Evolutionary conservation across 2,113 vertebrate species (phyloP).

Genomic region (Festucalex cinctus): DNA sequence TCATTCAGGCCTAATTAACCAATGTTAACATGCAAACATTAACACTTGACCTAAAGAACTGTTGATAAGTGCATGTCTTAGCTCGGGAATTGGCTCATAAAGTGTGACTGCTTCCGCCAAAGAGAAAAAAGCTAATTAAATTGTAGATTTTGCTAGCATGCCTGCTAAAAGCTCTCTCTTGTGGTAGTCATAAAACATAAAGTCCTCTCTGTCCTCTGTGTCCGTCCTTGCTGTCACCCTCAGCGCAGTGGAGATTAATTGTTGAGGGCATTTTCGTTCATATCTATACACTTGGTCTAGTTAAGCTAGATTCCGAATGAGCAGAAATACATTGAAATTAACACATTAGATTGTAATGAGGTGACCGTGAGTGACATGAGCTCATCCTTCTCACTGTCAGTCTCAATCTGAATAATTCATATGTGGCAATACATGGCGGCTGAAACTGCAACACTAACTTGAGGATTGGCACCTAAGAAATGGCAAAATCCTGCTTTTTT

Average conservation of each 20-base stretch:
- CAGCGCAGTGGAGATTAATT: slow-evolving; percentile 39
- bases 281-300: slow-evolving; percentile 51
- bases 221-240: slow-evolving; percentile 29
- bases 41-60: background rate
- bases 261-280: slow-evolving; percentile 38
- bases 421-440: slow-evolving; percentile 46
- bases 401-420: slow-evolving; percentile 65
- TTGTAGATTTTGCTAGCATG: slow-evolving; percentile 14
- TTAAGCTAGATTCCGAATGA: slow-evolving; percentile 32
- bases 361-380: slow-evolving; percentile 60
- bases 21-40: background rate
- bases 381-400: slow-evolving; percentile 42
- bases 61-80: background rate
- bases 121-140: background rate
- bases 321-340: slow-evolving; percentile 37
- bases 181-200: slow-evolving; percentile 53
- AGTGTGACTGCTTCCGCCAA: background rate
- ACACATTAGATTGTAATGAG: slow-evolving; percentile 27
- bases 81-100: background rate
- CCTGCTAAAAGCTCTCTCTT: slow-evolving; percentile 17
- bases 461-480: slow-evolving; percentile 47
- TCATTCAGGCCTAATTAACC: background rate
- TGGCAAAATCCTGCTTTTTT: slow-evolving; percentile 35
- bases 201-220: slow-evolving; percentile 46
- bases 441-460: slow-evolving; percentile 40